Evolutionary conservation across 2,113 vertebrate species (phyloP).

Genomic region (Lophotis ruficrista): DNA sequence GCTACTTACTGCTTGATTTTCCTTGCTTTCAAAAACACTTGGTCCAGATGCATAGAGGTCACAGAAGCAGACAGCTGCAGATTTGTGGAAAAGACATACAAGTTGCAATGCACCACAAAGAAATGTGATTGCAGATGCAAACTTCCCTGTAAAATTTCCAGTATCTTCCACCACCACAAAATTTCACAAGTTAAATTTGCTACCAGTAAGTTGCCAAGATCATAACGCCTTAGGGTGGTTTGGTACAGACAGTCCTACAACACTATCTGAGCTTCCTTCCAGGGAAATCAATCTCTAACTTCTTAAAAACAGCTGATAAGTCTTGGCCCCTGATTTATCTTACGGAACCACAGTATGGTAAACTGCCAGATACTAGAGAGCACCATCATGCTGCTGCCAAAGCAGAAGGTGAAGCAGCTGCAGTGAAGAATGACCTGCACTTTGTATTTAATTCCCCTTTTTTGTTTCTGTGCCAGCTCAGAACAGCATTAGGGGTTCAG

Average conservation of each 20-base stretch:
- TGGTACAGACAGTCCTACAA: neutral
- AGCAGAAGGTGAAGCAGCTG: neutral
- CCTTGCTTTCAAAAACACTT: neutral
- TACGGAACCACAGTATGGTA: constrained; percentile 15
- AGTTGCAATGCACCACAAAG: neutral
- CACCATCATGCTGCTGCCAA: neutral
- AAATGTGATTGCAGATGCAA: neutral
- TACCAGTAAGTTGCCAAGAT: neutral
- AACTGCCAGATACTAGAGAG: constrained; percentile 29
- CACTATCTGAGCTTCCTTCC: neutral
- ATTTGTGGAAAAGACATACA: neutral
- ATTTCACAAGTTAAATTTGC: neutral
- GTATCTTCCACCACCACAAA: neutral
- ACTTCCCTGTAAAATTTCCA: neutral
- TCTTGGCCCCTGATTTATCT: neutral
- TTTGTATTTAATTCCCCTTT: neutral
- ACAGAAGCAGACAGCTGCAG: neutral
- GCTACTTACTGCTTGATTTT: neutral
- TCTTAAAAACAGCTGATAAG: neutral
- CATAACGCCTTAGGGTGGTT: neutral
- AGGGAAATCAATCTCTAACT: neutral
- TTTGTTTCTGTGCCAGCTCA: neutral
- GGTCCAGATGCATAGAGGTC: neutral
- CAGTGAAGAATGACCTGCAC: neutral
- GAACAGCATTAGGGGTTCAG: neutral